Evolutionary conservation across 1,140 invertebrate species (phyloP).

Genomic region (Drosophila chauvacae): DNA sequence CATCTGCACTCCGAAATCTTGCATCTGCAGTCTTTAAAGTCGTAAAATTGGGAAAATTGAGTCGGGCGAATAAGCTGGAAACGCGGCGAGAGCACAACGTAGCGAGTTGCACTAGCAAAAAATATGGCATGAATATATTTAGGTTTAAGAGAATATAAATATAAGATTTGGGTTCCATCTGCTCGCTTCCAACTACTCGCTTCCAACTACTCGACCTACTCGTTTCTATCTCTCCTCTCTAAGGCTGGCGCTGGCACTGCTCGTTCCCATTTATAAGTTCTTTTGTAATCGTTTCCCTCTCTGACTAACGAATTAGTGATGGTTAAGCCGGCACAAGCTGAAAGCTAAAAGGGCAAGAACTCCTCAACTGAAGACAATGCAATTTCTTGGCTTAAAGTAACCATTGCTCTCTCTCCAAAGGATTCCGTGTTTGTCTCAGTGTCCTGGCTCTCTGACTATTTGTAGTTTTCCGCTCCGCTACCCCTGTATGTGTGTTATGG

Average conservation of each 20-base stretch:
- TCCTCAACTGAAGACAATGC: not conserved
- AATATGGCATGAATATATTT: not conserved
- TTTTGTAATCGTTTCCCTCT: not conserved
- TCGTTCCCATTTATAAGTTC: too few species aligned
- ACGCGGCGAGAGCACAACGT: not conserved
- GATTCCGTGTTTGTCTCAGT: conserved; percentile 17
- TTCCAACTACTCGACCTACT: too few species aligned
- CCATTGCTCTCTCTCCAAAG: not conserved
- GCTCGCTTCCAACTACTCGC: too few species aligned
- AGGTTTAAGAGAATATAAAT: not conserved
- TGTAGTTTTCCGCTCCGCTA: conserved; percentile 32
- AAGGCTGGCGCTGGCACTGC: too few species aligned
- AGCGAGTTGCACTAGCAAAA: not conserved
- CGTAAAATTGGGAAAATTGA: conserved; percentile 6
- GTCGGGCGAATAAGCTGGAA: conserved; percentile 12
- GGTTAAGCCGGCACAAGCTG: not conserved
- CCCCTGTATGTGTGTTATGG: conserved; percentile 9
- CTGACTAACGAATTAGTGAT: not conserved
- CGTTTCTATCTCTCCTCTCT: not conserved
- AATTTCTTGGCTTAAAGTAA: not conserved
- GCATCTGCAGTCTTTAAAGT: conserved; percentile 14
- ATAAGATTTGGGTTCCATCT: not conserved
- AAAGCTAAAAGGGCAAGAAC: not conserved
- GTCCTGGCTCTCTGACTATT: conserved; percentile 10
- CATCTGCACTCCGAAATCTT: conserved; percentile 1